Evolutionary conservation across 2,888 invertebrate genomes (phyloP).

Genomic region (Rhagophthalmus giganteus): DNA sequence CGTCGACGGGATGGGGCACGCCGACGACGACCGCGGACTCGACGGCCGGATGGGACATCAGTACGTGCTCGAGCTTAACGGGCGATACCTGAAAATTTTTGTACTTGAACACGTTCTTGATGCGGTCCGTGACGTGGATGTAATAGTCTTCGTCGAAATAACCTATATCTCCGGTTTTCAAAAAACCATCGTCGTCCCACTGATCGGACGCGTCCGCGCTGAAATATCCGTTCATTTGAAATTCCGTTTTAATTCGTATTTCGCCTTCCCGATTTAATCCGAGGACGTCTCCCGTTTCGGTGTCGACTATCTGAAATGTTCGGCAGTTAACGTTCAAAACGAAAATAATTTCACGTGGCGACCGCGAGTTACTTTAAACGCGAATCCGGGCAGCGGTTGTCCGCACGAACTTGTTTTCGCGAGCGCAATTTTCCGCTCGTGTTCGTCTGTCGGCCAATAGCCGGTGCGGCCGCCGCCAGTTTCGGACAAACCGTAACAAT

Average conservation of each 20-base stretch:
- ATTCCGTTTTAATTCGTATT: constrained; percentile 55
- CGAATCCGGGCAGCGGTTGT: constrained; percentile 38
- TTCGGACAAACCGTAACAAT: constrained; percentile 50
- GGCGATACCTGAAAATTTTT: constrained; percentile 57
- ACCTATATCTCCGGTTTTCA: constrained; percentile 59
- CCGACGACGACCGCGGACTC: constrained; percentile 43
- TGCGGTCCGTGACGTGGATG: constrained; percentile 57
- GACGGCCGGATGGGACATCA: constrained; percentile 47
- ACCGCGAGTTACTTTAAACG: constrained; percentile 42
- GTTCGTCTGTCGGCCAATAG: background rate
- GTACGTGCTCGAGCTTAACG: constrained; percentile 42
- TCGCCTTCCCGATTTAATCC: constrained; percentile 59
- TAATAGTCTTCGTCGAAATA: constrained; percentile 58
- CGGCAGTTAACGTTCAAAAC: too few relatives aligned
- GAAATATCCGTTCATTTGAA: constrained; percentile 55
- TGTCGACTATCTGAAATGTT: constrained; percentile 55
- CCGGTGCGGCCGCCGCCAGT: constrained; percentile 11
- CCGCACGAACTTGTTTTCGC: constrained; percentile 2
- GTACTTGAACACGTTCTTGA: constrained; percentile 60
- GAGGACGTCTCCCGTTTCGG: constrained; percentile 53
- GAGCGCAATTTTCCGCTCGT: background rate
- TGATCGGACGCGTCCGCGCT: constrained; percentile 54
- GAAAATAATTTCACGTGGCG: too few relatives aligned
- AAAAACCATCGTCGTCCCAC: constrained; percentile 56
- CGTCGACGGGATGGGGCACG: constrained; percentile 46